Percentiles rank a stretch among this genome's conserved stretches.
Evolutionary conservation across 1,140 invertebrate species (phyloP).

Genomic region (Formica exsecta): DNA sequence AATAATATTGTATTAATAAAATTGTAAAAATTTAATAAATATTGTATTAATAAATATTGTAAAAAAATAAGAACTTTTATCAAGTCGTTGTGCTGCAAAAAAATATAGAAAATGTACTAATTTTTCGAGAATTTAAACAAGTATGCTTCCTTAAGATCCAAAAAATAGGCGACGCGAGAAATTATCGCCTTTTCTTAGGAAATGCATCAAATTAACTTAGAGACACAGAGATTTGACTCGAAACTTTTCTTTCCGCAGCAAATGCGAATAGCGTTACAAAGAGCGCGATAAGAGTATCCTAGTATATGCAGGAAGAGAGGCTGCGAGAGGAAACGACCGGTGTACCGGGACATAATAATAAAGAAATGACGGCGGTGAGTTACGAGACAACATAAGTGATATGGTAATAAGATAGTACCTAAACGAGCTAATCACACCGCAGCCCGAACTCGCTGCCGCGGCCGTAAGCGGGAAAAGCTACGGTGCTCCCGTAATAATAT

Average conservation of each 20-base stretch:
- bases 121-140: no score
- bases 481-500: slow-evolving; percentile 58
- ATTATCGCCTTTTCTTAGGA: background rate
- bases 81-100: no score
- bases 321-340: slow-evolving; percentile 24
- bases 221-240: slow-evolving; percentile 20
- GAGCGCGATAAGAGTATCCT: background rate
- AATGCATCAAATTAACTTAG: slow-evolving; percentile 2
- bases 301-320: slow-evolving; percentile 43
- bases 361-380: slow-evolving; percentile 54
- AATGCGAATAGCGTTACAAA: slow-evolving; percentile 31
- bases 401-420: slow-evolving; percentile 58
- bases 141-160: no score
- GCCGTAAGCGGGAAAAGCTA: slow-evolving; percentile 57
- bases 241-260: background rate
- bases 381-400: slow-evolving; percentile 64
- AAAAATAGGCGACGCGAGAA: background rate
- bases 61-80: no score
- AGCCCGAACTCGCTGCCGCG: slow-evolving; percentile 50
- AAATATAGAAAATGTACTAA: no score
- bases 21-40: no score
- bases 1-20: no score
- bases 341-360: slow-evolving; percentile 60
- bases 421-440: slow-evolving; percentile 53
- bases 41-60: no score